Evolutionary conservation across 1,140 invertebrate species (phyloP), one percentile per base, ranked within the genome.

Genomic region (Lepidotrigona ventralis): DNA sequence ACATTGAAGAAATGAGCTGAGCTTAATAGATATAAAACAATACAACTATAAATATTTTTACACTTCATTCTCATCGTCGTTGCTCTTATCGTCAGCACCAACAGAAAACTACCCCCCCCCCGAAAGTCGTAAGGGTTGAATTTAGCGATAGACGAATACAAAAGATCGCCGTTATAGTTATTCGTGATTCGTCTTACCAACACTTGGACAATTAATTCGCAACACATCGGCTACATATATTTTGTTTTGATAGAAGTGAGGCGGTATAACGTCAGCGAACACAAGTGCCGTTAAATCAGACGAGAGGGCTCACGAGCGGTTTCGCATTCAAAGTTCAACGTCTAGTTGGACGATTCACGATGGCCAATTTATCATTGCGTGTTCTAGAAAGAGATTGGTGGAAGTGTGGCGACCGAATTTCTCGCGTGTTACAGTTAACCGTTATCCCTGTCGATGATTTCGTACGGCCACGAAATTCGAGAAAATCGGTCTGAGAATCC

Each of bases 181-280:
- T 81, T 75, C 79, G 66, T 79, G 75, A 83, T 53, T 87, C 66
- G 76, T 56, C 78, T 88, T 85, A 85, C 86, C 86, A 78, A 82
- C 39, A 54, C 39, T 76, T 66, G 54, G 58, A 39, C 26, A 39
- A 73, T 83, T 70, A 74, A 46, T 83, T 78, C 75, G 39, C 68
- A 21, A 19, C 85, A 58, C 68, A 39, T 33, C 21, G 66, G 9
- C 29, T n/a, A 4, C 19, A 46, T 86, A 77, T n/a, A 60, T 29
- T 33, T 17, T 54, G 64, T 33, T 33, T 82, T 60, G 46, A 64
- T 83, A 54, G 54, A 39, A 64, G 56, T 70, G 29, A 51, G 39
- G 63, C 75, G 51, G 80, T 83, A 74, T 73, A n/a, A 29, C 73
- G 73, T 70, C 70, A 85, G 79, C 64, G 26, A 66, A 66, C 33